Conservation (phyloP, 2,888 invertebrate species). For the Eristalis intricaria region DNA sequence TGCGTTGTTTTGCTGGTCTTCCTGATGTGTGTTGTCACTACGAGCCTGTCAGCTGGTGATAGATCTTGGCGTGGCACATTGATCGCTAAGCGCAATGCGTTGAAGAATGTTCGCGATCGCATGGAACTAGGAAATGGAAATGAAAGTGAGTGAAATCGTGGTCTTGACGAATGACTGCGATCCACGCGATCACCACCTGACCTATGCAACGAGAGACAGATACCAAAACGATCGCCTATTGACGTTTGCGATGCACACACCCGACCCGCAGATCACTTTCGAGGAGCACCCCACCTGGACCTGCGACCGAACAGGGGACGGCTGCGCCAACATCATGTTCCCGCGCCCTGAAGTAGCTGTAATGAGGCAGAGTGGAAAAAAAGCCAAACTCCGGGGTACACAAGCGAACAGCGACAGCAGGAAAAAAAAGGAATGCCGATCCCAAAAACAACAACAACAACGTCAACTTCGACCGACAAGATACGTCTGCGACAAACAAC, state of each 20-base stretch:
- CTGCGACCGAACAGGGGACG: not conserved
- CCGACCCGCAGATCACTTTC: conserved; percentile 28
- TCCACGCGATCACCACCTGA: not conserved
- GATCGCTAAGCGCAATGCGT: conserved; percentile 23
- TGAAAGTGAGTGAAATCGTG: not conserved
- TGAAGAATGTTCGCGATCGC: not conserved
- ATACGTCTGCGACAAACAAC: conserved; percentile 71
- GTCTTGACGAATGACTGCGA: too few relatives aligned
- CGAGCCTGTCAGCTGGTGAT: conserved; percentile 52
- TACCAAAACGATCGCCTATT: conserved; percentile 48
- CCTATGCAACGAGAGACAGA: conserved; percentile 15
- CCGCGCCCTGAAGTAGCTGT: conserved; percentile 34
- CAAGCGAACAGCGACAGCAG: conserved; percentile 1
- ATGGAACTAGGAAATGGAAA: not conserved
- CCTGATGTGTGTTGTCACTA: conserved; percentile 65
- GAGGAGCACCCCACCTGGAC: not conserved
- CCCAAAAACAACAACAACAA: conserved; percentile 33
- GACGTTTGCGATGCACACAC: conserved; percentile 59
- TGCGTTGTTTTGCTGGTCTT: conserved; percentile 49
- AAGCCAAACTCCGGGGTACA: conserved; percentile 8
- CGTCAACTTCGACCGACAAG: conserved; percentile 69
- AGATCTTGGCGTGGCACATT: conserved; percentile 66
- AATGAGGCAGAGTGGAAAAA: conserved; percentile 59
- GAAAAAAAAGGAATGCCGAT: not conserved
- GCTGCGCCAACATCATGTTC: conserved; percentile 51